Percentiles rank a stretch among this genome's conserved stretches.
These are phyloP conservation scores for Morpho helenor DNA, from an alignment of 2,888 invertebrate genomes.

Conservation along the genomic window DNA sequence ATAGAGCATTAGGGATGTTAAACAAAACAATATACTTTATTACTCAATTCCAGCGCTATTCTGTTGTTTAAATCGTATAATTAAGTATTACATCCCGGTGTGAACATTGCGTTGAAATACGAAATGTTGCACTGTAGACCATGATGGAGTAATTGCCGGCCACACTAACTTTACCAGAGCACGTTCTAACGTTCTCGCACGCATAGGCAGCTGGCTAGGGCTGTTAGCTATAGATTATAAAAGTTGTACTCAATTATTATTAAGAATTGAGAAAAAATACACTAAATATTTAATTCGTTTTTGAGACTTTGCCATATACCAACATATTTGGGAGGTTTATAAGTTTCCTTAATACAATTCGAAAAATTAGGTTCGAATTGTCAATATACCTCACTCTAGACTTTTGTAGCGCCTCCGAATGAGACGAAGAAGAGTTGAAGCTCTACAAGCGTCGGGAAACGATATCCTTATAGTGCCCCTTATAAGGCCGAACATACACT, in stretches of 20 bases:
- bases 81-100: constrained; percentile 38
- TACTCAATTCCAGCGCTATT: constrained; percentile 17
- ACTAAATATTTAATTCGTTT: too few species aligned
- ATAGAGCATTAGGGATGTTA: too few species aligned
- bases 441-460: too few species aligned
- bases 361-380: too few species aligned
- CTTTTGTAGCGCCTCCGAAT: too few species aligned
- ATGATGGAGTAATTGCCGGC: constrained; percentile 38
- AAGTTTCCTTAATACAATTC: too few species aligned
- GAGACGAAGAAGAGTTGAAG: too few species aligned
- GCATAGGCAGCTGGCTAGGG: constrained; percentile 5
- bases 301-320: too few species aligned
- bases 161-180: constrained; percentile 20
- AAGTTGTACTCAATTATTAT: not conserved
- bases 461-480: too few species aligned
- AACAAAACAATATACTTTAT: constrained; percentile 3
- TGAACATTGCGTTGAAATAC: constrained; percentile 40
- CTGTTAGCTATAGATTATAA: not conserved
- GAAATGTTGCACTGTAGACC: constrained; percentile 37
- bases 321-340: too few species aligned
- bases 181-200: constrained; percentile 17
- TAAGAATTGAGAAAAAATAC: not conserved
- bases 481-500: too few species aligned
- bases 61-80: constrained; percentile 28
- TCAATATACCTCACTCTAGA: too few species aligned